Conservation (phyloP, 1,140 invertebrate species). For the Leptinotarsa lineolata region DNA sequence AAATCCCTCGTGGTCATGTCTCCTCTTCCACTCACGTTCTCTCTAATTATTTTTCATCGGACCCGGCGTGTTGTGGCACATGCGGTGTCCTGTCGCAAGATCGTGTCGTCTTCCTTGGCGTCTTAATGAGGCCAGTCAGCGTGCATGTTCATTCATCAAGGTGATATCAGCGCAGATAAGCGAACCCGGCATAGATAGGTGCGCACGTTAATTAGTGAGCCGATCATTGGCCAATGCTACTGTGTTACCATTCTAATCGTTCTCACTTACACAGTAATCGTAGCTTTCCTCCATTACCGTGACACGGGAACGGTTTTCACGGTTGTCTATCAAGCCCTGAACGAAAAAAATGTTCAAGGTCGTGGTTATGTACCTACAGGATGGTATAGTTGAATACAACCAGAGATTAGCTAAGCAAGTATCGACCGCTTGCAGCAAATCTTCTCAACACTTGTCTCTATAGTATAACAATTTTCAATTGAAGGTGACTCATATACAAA, state of each 20-base stretch:
- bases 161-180: slow-evolving; percentile 1
- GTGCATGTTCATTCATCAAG: slow-evolving; percentile 8
- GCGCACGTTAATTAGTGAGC: slow-evolving; percentile 2
- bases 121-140: slow-evolving; percentile 7
- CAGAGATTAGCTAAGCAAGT: too few relatives aligned
- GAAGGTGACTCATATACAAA: too few relatives aligned
- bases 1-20: neutral
- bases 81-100: slow-evolving; percentile 7
- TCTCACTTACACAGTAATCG: neutral
- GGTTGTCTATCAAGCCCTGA: too few relatives aligned
- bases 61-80: neutral
- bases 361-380: too few relatives aligned
- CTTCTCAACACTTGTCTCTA: too few relatives aligned
- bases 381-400: too few relatives aligned
- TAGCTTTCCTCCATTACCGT: neutral
- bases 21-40: neutral
- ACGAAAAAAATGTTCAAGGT: too few relatives aligned
- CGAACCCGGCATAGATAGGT: neutral
- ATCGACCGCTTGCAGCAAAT: too few relatives aligned
- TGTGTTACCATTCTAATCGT: slow-evolving; percentile 8
- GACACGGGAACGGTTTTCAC: neutral
- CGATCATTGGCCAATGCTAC: slow-evolving; percentile 7
- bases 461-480: too few relatives aligned
- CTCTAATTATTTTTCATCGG: neutral
- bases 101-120: slow-evolving; percentile 7